Conservation (phyloP, 2,113 vertebrate species). For the Siphamia tubifer region DNA sequence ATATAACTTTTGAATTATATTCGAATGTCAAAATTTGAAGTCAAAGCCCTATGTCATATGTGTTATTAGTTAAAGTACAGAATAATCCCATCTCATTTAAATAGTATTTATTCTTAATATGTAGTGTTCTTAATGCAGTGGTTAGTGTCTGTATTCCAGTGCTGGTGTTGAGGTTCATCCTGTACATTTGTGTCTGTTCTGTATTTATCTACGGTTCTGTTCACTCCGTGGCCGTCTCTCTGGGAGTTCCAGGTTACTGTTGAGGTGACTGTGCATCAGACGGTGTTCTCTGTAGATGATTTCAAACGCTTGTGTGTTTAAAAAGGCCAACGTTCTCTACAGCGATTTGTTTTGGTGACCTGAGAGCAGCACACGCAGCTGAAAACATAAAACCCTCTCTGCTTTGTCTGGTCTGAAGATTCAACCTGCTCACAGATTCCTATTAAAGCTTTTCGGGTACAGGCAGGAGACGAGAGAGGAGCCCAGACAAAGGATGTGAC, state of each 20-base stretch:
- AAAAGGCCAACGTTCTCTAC: background rate
- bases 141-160: too few species aligned
- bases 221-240: background rate
- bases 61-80: too few species aligned
- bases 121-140: too few species aligned
- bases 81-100: too few species aligned
- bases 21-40: too few species aligned
- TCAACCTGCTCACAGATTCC: conserved; percentile 6
- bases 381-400: background rate
- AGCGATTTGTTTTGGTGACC: conserved; percentile 4
- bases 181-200: background rate
- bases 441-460: conserved; percentile 17
- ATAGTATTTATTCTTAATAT: too few species aligned
- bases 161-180: too few species aligned
- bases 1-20: too few species aligned
- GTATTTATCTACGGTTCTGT: background rate
- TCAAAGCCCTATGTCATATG: too few species aligned
- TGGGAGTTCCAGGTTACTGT: conserved; percentile 3
- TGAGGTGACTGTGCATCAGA: conserved; percentile 15
- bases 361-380: background rate
- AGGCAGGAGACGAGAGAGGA: conserved; percentile 7
- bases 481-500: conserved; percentile 51
- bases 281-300: background rate
- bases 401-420: conserved; percentile 5
- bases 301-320: conserved; percentile 7